phyloP scores from a whole-genome alignment of 1,140 invertebrate genomes.

The Stegodyphus dumicola region DNA sequence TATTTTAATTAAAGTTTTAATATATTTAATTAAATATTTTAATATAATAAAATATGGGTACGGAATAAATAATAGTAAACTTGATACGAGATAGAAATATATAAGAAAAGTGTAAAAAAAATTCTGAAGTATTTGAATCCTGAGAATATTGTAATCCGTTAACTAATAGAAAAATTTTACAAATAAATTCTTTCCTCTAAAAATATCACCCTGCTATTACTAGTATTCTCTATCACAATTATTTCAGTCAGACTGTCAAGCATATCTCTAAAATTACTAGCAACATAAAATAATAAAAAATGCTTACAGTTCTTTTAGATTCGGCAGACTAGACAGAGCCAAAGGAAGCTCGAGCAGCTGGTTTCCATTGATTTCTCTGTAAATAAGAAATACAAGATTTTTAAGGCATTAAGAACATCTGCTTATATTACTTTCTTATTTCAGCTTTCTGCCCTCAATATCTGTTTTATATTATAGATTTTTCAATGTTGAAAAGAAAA shows the following conservation, averaged over 20 bases:
- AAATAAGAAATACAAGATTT: constrained; percentile 14
- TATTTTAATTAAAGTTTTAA: no score
- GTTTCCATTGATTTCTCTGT: constrained; percentile 57
- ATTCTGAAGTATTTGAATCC: no score
- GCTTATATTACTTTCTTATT: not conserved
- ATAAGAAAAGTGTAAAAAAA: no score
- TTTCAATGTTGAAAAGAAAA: not conserved
- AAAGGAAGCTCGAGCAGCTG: constrained; percentile 30
- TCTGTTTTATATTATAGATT: not conserved
- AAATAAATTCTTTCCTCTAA: no score
- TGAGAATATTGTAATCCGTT: no score
- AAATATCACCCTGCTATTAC: no score
- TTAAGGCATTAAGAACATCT: constrained; percentile 17
- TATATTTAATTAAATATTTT: no score
- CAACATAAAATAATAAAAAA: not conserved
- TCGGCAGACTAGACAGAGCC: constrained; percentile 29
- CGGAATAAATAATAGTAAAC: no score
- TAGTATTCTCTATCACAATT: no score
- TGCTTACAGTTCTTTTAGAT: constrained; percentile 51
- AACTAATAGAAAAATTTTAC: no score
- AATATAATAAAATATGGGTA: no score
- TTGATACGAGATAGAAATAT: no score
- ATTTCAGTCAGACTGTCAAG: not conserved
- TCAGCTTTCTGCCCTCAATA: not conserved
- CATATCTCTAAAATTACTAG: not conserved